Conservation (phyloP, 1,140 invertebrate species). For the Centruroides vittatus region DNA sequence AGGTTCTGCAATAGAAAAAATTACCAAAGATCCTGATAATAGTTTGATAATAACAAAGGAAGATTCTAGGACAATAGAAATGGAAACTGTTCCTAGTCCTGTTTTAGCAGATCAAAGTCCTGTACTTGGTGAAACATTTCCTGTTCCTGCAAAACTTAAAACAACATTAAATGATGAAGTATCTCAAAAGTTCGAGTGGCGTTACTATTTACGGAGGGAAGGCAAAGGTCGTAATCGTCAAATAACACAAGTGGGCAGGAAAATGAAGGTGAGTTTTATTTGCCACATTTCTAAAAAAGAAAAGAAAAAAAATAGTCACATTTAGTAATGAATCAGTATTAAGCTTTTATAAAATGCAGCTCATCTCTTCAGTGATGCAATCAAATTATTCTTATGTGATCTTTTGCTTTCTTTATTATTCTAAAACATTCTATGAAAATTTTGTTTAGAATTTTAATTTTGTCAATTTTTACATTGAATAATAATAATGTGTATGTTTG, state of each 20-base stretch:
- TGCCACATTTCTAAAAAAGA: too few relatives aligned
- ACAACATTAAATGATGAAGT: slow-evolving; percentile 76
- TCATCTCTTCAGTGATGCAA: too few relatives aligned
- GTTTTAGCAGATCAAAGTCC: slow-evolving; percentile 18
- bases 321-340: too few relatives aligned
- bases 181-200: slow-evolving; percentile 89
- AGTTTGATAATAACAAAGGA: slow-evolving; percentile 8
- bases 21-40: slow-evolving; percentile 9
- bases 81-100: slow-evolving; percentile 20
- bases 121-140: slow-evolving; percentile 34
- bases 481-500: too few relatives aligned
- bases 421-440: too few relatives aligned
- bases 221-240: slow-evolving; percentile 17
- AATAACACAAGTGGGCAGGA: slow-evolving; percentile 19
- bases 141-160: slow-evolving; percentile 73
- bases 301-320: too few relatives aligned
- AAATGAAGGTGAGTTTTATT: slow-evolving; percentile 16
- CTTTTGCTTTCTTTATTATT: too few relatives aligned
- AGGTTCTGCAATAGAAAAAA: too few relatives aligned
- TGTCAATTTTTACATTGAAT: too few relatives aligned
- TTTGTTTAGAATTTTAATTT: too few relatives aligned
- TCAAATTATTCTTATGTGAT: too few relatives aligned
- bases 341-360: too few relatives aligned
- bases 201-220: slow-evolving; percentile 43
- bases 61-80: slow-evolving; percentile 16